A percentile compares a stretch with the other conserved stretches of the same genome.
phyloP scores from a whole-genome alignment of 2,888 invertebrate genomes.

The Pristionchus arcanus region DNA sequence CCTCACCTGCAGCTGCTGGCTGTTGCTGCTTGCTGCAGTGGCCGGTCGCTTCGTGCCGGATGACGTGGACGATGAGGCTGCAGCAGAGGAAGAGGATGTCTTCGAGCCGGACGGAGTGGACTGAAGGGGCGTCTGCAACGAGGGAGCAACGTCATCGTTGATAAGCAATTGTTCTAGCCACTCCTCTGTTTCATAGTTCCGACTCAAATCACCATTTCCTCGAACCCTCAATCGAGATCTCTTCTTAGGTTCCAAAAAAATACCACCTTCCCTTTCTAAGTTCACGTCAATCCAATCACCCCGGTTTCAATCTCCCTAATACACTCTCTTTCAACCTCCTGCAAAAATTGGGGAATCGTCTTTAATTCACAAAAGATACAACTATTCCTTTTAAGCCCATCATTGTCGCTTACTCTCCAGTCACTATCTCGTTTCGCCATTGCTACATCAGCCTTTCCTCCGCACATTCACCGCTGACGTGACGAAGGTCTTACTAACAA shows the following conservation, averaged over 20 bases:
- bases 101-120: slow-evolving; percentile 45
- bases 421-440: neutral
- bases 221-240: neutral
- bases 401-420: neutral
- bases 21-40: neutral
- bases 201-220: neutral
- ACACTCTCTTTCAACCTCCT: no score
- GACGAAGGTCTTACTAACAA: no score
- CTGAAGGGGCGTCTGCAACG: neutral
- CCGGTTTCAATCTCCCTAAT: no score
- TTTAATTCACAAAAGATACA: no score
- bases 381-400: neutral
- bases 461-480: no score
- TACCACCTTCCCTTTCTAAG: no score
- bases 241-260: neutral
- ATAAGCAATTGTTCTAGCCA: no score
- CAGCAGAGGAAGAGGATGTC: slow-evolving; percentile 34
- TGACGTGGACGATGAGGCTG: neutral
- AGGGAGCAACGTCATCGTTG: neutral
- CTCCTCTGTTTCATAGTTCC: neutral
- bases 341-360: no score
- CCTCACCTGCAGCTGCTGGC: neutral
- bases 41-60: slow-evolving; percentile 34
- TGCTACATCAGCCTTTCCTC: neutral
- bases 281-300: no score